Evolutionary conservation across 1,140 invertebrate genomes (phyloP), one percentile per base, ranked within the genome.

Genomic region (Dinoponera quadriceps): DNA sequence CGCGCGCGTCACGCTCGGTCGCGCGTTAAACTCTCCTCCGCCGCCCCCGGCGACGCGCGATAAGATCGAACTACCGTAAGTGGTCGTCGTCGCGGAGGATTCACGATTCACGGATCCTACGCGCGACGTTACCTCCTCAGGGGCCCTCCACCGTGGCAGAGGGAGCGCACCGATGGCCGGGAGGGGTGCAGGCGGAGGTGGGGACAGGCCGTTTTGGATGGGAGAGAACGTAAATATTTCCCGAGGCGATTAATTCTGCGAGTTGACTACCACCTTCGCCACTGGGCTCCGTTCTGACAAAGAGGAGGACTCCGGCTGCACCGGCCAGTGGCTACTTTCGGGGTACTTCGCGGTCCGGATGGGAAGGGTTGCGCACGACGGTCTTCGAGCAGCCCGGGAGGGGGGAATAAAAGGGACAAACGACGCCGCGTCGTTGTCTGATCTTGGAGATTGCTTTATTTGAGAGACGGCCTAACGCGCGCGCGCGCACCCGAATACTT

Each of bases 361-460:
- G 57, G 71, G 54, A 65, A 49, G 33, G 27, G 51, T 13, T 55
- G 65, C 27, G 33, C 16, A n/a, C 2, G n/a, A 60, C 2, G 63
- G 3, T 9, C 38, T 44, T 11, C 3, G 38, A 44, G 38, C 9
- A 9, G 38, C 9, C 38, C 4, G 55, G 13, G 2, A 33, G 27
- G 29, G 48, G 55, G 13, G n/a, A 48, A 83, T 59, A 74, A 75
- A n/a, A 82, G 68, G 87, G 77, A 88, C 82, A 88, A 89, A 90
- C 73, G 82, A 73, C 66, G 83, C 84, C 68, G 85, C 48, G 57
- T 59, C 82, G 87, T 85, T 86, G 87, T 88, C 87, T 85, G 91
- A 91, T 91, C 91, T 80, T 88, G 71, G 85, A 90, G 91, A 91
- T 91, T 91, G 90, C 89, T 91, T 91, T 91, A 91, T 90, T 91